phyloP scores from a whole-genome alignment of 2,888 invertebrate genomes.

The Andricus curvator region DNA sequence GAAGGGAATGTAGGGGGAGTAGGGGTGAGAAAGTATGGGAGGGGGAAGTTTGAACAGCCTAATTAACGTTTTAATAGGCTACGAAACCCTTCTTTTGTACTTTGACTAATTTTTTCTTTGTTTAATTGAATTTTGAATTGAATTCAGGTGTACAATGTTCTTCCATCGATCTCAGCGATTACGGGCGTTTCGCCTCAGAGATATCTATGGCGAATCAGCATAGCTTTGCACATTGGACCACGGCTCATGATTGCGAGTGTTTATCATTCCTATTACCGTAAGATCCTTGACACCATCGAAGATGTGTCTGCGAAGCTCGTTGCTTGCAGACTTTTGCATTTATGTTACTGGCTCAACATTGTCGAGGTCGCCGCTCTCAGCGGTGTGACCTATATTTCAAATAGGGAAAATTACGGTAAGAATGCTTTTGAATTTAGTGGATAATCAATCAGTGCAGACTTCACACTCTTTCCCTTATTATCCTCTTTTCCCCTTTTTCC shows the following conservation, averaged over 20 bases:
- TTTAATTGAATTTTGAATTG: neutral
- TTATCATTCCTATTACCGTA: slow-evolving; percentile 90
- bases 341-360: slow-evolving; percentile 91
- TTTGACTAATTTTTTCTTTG: too few relatives aligned
- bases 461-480: too few relatives aligned
- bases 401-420: slow-evolving; percentile 97
- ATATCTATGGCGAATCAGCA: slow-evolving; percentile 94
- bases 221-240: slow-evolving; percentile 95
- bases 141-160: slow-evolving; percentile 92
- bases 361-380: slow-evolving; percentile 92
- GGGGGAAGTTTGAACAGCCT: too few relatives aligned
- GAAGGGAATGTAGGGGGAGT: too few relatives aligned
- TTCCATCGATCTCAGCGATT: slow-evolving; percentile 97
- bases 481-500: too few relatives aligned
- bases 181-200: slow-evolving; percentile 95
- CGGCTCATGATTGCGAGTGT: slow-evolving; percentile 93
- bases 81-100: too few relatives aligned
- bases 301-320: slow-evolving; percentile 75
- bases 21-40: too few relatives aligned
- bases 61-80: too few relatives aligned
- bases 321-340: slow-evolving; percentile 82
- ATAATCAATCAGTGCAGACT: too few relatives aligned
- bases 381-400: slow-evolving; percentile 95
- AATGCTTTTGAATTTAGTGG: too few relatives aligned
- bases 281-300: slow-evolving; percentile 82